Percentiles rank a stretch among this genome's conserved stretches.
phyloP scores from a whole-genome alignment of 2,888 invertebrate genomes.

The Brassicogethes aeneus region DNA sequence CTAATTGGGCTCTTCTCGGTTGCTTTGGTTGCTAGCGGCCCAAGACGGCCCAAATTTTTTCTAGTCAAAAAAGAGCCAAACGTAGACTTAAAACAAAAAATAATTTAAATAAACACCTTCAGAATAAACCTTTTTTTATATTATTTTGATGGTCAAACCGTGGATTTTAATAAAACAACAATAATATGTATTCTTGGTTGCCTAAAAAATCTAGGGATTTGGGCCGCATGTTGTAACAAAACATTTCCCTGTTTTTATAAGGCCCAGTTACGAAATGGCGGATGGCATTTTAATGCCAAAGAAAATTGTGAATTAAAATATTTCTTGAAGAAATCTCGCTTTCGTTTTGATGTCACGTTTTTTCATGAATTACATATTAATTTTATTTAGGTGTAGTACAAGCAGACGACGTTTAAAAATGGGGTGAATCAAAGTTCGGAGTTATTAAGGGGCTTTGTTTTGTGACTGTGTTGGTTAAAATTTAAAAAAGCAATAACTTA shows the following conservation, averaged over 20 bases:
- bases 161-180: no score
- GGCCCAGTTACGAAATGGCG: slow-evolving; percentile 41
- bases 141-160: no score
- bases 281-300: slow-evolving; percentile 37
- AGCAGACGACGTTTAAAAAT: slow-evolving; percentile 22
- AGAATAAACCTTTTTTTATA: no score
- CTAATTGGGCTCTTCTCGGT: no score
- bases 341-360: slow-evolving; percentile 19
- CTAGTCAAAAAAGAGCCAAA: no score
- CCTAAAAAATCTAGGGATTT: slow-evolving; percentile 7
- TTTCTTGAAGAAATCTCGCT: slow-evolving; percentile 14
- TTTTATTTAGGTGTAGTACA: slow-evolving; percentile 17
- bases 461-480: slow-evolving; percentile 16
- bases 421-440: slow-evolving; percentile 25
- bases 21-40: no score
- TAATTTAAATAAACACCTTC: no score
- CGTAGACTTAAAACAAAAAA: no score
- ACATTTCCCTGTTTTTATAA: slow-evolving; percentile 31
- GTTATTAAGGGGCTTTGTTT: slow-evolving; percentile 18
- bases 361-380: slow-evolving; percentile 19
- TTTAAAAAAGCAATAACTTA: slow-evolving; percentile 13
- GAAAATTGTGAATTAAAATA: slow-evolving; percentile 22
- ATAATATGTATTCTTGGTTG: no score
- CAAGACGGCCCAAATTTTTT: no score
- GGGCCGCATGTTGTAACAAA: slow-evolving; percentile 23